Evolutionary conservation across 30 jellyfish, hydroid and myxozoan genomes (phyloP).

Genomic region (Chrysaora quinquecirrha): DNA sequence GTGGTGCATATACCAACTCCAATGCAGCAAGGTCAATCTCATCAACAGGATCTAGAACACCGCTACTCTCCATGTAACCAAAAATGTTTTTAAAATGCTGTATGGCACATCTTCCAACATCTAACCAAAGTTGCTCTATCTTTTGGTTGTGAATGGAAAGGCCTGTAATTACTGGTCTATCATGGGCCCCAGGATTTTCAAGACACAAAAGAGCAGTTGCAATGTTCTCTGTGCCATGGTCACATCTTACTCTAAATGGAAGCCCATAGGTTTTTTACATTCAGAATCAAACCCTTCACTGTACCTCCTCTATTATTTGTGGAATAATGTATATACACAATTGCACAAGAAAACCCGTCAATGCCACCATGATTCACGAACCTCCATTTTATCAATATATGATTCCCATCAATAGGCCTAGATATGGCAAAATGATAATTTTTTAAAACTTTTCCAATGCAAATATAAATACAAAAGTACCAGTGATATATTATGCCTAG

Average conservation of each 20-base stretch:
- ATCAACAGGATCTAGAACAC: constrained; percentile 4
- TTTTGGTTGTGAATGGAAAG: constrained; percentile 2
- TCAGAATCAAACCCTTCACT: not conserved
- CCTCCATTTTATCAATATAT: not conserved
- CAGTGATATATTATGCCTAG: not conserved
- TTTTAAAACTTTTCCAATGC: not conserved
- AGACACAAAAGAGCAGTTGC: not conserved
- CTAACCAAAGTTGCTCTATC: constrained; percentile 5
- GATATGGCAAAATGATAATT: not conserved
- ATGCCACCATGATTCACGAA: not conserved
- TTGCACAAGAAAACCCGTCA: not conserved
- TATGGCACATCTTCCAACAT: not conserved
- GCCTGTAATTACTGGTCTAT: not conserved
- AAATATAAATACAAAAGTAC: not conserved
- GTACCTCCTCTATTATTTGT: not conserved
- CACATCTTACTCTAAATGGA: not conserved
- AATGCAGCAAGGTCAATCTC: not conserved
- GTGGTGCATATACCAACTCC: not conserved
- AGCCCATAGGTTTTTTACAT: not conserved
- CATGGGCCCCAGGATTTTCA: not conserved
- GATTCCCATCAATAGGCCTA: not conserved
- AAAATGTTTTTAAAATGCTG: constrained; percentile 7
- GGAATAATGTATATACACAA: not conserved
- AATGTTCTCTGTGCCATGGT: not conserved
- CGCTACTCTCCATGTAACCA: constrained; percentile 6